Conservation (phyloP, 2,888 invertebrate species). For the Agrochola macilenta region DNA sequence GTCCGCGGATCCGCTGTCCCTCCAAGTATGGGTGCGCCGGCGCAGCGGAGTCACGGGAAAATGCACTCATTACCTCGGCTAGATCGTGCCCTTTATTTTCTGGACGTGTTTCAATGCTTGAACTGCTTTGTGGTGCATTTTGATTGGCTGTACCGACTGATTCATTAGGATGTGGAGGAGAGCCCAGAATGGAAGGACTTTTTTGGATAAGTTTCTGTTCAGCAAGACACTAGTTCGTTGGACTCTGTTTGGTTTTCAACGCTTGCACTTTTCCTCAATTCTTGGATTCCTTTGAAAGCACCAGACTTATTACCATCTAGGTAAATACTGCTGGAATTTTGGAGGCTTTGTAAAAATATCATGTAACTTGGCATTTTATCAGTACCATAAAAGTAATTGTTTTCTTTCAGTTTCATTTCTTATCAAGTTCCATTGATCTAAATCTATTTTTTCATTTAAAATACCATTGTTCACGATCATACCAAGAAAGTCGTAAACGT, state of each 20-base stretch:
- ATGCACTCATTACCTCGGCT: constrained; percentile 65
- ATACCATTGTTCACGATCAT: constrained; percentile 40
- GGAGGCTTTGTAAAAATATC: neutral
- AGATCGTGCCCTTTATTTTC: constrained; percentile 54
- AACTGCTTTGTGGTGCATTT: constrained; percentile 14
- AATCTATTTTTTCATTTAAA: constrained; percentile 8
- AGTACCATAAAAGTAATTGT: neutral
- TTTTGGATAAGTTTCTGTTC: neutral
- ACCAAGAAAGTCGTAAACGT: constrained; percentile 36
- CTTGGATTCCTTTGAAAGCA: neutral
- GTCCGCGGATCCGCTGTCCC: constrained; percentile 66
- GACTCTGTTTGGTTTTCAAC: neutral
- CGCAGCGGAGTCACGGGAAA: constrained; percentile 59
- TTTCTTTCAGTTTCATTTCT: constrained; percentile 2
- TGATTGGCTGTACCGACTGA: neutral
- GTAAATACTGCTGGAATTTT: neutral
- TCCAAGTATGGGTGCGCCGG: constrained; percentile 69
- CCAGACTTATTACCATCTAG: neutral
- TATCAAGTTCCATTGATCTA: constrained; percentile 12
- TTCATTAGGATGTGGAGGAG: neutral
- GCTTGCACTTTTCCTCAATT: neutral
- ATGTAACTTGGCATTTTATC: neutral
- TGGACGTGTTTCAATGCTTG: constrained; percentile 23
- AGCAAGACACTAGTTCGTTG: neutral
- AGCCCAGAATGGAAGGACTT: accelerated